These are phyloP conservation scores for Hozukius guyotensis DNA, from an alignment of 2,797 vertebrate genomes.

Conservation along the genomic window DNA sequence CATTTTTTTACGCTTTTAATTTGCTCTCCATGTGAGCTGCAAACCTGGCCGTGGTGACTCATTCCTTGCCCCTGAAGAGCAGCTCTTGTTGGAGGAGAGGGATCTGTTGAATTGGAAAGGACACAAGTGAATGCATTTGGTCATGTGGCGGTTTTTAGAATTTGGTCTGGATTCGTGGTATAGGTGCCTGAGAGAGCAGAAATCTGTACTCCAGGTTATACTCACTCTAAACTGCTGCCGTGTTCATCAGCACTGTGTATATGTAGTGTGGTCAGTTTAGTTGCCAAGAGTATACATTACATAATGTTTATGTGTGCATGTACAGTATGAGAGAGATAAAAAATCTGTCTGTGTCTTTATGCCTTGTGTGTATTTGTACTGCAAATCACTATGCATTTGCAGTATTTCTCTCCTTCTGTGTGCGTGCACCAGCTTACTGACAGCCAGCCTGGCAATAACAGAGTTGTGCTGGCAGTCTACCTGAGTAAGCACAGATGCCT, in stretches of 20 bases:
- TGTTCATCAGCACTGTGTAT: conserved; percentile 6
- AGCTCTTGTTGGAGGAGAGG: conserved; percentile 15
- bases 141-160: conserved; percentile 35
- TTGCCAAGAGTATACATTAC: not conserved
- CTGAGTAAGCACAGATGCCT: conserved; percentile 75
- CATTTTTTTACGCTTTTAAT: conserved; percentile 17
- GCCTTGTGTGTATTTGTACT: conserved; percentile 1
- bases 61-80: conserved; percentile 31
- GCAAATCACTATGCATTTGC: conserved; percentile 25
- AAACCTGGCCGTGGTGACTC: conserved; percentile 38
- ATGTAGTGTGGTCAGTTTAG: conserved; percentile 1
- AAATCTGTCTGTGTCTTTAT: not conserved
- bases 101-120: conserved; percentile 39
- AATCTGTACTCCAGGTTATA: conserved; percentile 15
- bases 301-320: not conserved
- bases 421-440: conserved; percentile 28
- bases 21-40: conserved; percentile 30
- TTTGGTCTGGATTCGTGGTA: conserved; percentile 14
- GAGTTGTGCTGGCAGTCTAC: conserved; percentile 65
- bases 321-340: not conserved
- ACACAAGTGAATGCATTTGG: conserved; percentile 13
- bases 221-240: not conserved
- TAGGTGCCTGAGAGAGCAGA: conserved; percentile 14
- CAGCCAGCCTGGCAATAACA: conserved; percentile 55
- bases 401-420: conserved; percentile 30